Evolutionary conservation across 1,140 invertebrate genomes (phyloP).

Genomic region (Holcopasites calliopsidis): DNA sequence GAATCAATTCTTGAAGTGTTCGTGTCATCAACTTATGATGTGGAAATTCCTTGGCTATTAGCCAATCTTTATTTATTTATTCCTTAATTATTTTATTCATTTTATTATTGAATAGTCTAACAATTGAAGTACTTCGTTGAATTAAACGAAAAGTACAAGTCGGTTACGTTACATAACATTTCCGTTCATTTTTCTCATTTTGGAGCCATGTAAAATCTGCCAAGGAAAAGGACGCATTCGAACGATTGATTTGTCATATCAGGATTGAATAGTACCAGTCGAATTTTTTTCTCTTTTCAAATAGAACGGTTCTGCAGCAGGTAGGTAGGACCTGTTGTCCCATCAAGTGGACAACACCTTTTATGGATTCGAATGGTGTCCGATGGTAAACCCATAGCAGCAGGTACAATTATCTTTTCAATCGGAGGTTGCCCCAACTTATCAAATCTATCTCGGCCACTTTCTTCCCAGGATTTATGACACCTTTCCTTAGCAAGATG

Average conservation of each 20-base stretch:
- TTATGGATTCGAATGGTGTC: not conserved
- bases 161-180: no score
- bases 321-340: not conserved
- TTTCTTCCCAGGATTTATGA: not conserved
- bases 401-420: conserved; percentile 10
- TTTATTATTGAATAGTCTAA: no score
- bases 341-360: not conserved
- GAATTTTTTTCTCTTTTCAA: not conserved
- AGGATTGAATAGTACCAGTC: not conserved
- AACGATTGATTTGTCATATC: conserved; percentile 2
- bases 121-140: no score
- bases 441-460: not conserved
- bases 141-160: no score
- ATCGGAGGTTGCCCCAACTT: not conserved
- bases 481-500: not conserved
- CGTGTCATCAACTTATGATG: no score
- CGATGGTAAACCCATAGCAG: not conserved
- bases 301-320: not conserved
- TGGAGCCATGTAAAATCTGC: not conserved
- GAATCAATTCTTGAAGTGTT: no score
- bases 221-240: no score
- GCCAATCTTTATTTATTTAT: no score
- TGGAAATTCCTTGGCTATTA: no score
- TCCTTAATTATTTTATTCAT: no score
- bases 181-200: not conserved